These are phyloP conservation scores for Acleris sparsana DNA, from an alignment of 2,888 invertebrate species.

Conservation along the genomic window DNA sequence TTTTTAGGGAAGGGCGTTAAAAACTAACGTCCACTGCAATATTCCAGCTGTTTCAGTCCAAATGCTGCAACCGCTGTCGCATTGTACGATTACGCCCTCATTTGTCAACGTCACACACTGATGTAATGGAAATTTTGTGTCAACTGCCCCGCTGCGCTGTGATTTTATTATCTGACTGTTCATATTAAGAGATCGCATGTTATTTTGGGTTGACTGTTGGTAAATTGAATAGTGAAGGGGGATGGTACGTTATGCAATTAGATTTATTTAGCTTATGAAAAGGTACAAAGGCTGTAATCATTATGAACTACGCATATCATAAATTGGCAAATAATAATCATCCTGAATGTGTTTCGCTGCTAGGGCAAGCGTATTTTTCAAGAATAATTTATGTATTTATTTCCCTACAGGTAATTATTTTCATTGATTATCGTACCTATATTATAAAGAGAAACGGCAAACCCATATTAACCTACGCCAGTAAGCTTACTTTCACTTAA, in stretches of 20 bases:
- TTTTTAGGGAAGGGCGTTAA: not conserved
- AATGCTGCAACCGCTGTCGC: constrained; percentile 1
- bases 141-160: constrained; percentile 58
- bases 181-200: constrained; percentile 19
- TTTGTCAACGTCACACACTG: constrained; percentile 68
- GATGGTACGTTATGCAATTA: no score
- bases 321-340: no score
- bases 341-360: no score
- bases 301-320: no score
- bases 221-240: constrained; percentile 2
- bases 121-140: constrained; percentile 74
- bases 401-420: no score
- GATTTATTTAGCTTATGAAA: no score
- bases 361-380: no score
- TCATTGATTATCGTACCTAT: no score
- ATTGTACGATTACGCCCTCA: constrained; percentile 47
- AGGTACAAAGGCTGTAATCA: no score
- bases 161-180: constrained; percentile 61
- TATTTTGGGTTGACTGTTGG: constrained; percentile 7
- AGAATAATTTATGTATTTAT: no score
- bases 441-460: no score
- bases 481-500: not conserved
- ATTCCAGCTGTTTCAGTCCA: constrained; percentile 15
- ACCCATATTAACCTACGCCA: not conserved
- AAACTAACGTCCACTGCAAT: constrained; percentile 9